Conservation (phyloP, 2,113 vertebrate species). For the Datnioides undecimradiatus region DNA sequence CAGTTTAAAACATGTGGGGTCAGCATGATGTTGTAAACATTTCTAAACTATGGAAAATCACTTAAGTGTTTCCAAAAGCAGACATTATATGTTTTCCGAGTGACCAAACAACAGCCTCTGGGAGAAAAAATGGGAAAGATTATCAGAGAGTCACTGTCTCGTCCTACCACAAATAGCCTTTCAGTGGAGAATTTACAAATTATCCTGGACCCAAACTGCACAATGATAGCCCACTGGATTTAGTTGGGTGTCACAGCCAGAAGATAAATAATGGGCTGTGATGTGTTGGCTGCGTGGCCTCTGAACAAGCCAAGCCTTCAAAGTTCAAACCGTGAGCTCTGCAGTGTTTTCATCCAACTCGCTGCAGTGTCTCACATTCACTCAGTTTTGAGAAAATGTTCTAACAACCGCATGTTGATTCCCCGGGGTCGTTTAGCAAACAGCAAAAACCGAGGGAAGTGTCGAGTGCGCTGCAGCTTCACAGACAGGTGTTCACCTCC, state of each 20-base stretch:
- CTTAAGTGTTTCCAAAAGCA: slow-evolving; percentile 50
- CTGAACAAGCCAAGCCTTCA: slow-evolving; percentile 42
- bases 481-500: slow-evolving; percentile 57
- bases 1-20: slow-evolving; percentile 8
- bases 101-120: slow-evolving; percentile 14
- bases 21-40: slow-evolving; percentile 24
- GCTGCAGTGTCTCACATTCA: slow-evolving; percentile 49
- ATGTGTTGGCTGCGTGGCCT: slow-evolving; percentile 27
- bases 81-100: slow-evolving; percentile 13
- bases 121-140: slow-evolving; percentile 8
- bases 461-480: slow-evolving; percentile 33
- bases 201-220: slow-evolving; percentile 28
- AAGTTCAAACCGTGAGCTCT: slow-evolving; percentile 50
- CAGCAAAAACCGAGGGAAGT: slow-evolving; percentile 20
- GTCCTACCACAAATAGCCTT: slow-evolving; percentile 44
- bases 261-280: slow-evolving; percentile 50
- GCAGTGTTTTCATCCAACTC: slow-evolving; percentile 36
- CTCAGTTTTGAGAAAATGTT: slow-evolving; percentile 59
- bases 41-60: slow-evolving; percentile 58
- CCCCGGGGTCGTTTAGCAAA: slow-evolving; percentile 30
- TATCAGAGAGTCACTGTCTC: slow-evolving; percentile 2
- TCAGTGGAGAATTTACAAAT: slow-evolving; percentile 46
- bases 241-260: slow-evolving; percentile 21
- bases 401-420: slow-evolving; percentile 57
- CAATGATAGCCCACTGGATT: slow-evolving; percentile 24